Evolutionary conservation across 1,140 invertebrate genomes (phyloP).

Genomic region (Tyrophagus putrescentiae): DNA sequence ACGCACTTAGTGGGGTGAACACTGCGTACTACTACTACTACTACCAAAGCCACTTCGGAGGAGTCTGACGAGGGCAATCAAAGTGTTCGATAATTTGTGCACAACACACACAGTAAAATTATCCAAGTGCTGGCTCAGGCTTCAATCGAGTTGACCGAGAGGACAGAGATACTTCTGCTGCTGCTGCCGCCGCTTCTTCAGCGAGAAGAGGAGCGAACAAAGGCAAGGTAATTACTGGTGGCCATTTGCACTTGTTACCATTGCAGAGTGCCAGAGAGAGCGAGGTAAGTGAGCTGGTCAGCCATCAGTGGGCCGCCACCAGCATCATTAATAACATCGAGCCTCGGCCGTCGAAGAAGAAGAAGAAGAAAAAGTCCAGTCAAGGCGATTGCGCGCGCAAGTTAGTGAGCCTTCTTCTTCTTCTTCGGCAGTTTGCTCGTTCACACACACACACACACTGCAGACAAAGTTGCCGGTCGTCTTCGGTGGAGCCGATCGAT

Average conservation of each 20-base stretch:
- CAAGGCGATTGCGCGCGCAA: no score
- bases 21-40: no score
- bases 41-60: no score
- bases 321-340: conserved; percentile 15
- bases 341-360: neutral
- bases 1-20: no score
- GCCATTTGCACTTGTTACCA: conserved; percentile 15
- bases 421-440: neutral
- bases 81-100: conserved; percentile 14
- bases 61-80: neutral
- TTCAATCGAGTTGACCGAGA: no score
- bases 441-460: neutral
- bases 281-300: neutral
- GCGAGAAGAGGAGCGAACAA: neutral
- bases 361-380: no score
- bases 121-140: no score
- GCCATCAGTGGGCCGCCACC: conserved; percentile 3
- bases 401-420: no score
- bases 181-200: neutral
- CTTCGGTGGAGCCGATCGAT: neutral
- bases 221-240: conserved; percentile 12
- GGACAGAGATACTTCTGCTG: no score
- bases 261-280: neutral
- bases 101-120: no score
- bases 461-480: neutral